phyloP scores from a whole-genome alignment of 2,113 vertebrate genomes.

The Myotis brandtii region DNA sequence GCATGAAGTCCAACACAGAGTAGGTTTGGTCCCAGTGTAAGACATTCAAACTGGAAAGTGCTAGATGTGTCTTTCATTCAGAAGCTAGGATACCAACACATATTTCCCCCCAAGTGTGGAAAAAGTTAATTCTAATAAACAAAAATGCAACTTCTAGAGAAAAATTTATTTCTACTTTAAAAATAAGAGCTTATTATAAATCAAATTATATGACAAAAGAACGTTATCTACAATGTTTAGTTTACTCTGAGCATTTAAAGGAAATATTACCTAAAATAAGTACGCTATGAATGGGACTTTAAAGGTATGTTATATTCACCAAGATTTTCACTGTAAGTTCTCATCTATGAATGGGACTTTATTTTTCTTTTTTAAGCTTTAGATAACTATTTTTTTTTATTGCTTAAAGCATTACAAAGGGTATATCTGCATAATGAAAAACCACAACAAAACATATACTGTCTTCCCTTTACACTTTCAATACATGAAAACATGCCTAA shows the following conservation, averaged over 20 bases:
- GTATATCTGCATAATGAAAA: slow-evolving; percentile 50
- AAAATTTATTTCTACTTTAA: slow-evolving; percentile 20
- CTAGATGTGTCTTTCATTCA: neutral
- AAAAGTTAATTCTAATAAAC: slow-evolving; percentile 31
- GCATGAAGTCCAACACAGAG: neutral
- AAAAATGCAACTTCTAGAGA: neutral
- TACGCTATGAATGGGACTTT: neutral
- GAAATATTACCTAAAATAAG: neutral
- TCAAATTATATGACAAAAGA: slow-evolving; percentile 12
- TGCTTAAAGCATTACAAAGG: too few species aligned
- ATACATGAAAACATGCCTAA: slow-evolving; percentile 52
- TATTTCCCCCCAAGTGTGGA: neutral
- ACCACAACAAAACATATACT: neutral
- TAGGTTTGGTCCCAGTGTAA: neutral
- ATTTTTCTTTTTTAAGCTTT: too few species aligned
- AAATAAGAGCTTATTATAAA: neutral
- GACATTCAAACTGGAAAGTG: neutral
- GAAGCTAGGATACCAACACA: neutral
- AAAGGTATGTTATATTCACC: neutral
- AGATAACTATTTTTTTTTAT: too few species aligned
- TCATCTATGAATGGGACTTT: too few species aligned
- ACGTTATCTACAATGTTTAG: neutral
- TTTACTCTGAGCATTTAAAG: slow-evolving; percentile 1
- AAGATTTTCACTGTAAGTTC: slow-evolving; percentile 44
- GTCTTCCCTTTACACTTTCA: neutral